Conservation (phyloP, 2,888 invertebrate species). For the Lordiphosa andalusiaca region DNA sequence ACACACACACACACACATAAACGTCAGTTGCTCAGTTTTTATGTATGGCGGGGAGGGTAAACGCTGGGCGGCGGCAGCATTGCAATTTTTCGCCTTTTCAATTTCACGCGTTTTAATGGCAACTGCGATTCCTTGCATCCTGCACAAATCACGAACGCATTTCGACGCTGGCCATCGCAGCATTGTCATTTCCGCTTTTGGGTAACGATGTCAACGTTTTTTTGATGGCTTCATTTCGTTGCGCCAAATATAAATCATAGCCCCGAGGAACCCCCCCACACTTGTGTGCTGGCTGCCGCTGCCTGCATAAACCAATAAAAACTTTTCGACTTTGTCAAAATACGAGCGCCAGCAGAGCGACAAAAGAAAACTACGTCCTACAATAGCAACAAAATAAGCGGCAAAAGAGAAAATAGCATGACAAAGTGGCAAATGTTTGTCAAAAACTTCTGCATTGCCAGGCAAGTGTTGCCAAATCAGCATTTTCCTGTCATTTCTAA, state of each 20-base stretch:
- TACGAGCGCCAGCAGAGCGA: conserved; percentile 44
- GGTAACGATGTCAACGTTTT: conserved; percentile 66
- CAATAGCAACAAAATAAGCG: conserved; percentile 27
- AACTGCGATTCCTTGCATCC: conserved; percentile 9
- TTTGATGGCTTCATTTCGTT: conserved; percentile 71
- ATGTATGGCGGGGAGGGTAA: too few species aligned
- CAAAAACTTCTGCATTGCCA: conserved; percentile 64
- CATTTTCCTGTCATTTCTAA: too few species aligned
- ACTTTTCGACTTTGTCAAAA: conserved; percentile 70
- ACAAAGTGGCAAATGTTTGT: conserved; percentile 72
- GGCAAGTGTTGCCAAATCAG: conserved; percentile 9
- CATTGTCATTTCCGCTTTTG: conserved; percentile 74
- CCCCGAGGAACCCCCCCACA: conserved; percentile 16
- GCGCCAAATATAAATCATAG: conserved; percentile 68
- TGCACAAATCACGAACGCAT: conserved; percentile 34
- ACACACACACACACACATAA: too few species aligned
- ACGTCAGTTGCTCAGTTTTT: too few species aligned
- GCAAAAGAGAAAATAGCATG: conserved; percentile 44
- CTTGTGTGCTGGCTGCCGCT: not conserved
- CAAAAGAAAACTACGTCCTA: conserved; percentile 52
- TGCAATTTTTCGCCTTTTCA: conserved; percentile 72
- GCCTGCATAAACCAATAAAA: conserved; percentile 46
- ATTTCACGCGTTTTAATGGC: conserved; percentile 67
- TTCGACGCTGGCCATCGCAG: conserved; percentile 39
- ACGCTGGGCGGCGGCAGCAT: conserved; percentile 36